Percentiles rank a stretch among this genome's conserved stretches.
These are phyloP conservation scores for Petrocephalus schoutedeni DNA, from an alignment of 2,797 vertebrate genomes.

Conservation along the genomic window DNA sequence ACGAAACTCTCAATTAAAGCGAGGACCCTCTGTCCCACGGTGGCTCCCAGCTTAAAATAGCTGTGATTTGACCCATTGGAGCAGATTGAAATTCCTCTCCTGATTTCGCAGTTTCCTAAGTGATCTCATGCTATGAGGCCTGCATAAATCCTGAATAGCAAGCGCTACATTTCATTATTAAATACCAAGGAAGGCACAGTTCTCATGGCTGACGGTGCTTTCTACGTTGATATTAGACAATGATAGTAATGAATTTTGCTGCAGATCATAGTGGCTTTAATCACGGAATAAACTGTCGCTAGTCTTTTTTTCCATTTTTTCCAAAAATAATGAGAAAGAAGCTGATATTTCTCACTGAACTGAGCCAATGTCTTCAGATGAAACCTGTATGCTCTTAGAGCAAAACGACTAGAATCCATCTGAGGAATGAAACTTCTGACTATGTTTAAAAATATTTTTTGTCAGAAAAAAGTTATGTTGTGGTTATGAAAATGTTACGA, in stretches of 20 bases:
- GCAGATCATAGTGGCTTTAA: not conserved
- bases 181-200: not conserved
- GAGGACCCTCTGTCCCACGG: not conserved
- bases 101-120: not conserved
- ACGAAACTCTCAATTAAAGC: not conserved
- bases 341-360: not conserved
- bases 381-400: not conserved
- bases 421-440: not conserved
- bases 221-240: not conserved
- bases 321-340: not conserved
- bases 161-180: not conserved
- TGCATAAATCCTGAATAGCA: not conserved
- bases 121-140: not conserved
- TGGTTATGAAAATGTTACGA: not conserved
- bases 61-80: not conserved
- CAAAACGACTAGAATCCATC: not conserved
- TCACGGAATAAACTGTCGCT: not conserved
- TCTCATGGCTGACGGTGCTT: not conserved
- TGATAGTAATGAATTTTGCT: not conserved
- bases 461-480: not conserved
- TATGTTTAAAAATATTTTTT: not conserved
- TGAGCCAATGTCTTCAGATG: not conserved
- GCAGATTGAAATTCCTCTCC: not conserved
- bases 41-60: slow-evolving; percentile 7
- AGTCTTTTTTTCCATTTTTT: not conserved